Base-by-base conservation (phyloP, 2,888 invertebrate genomes). In the Caenorhabditis wallacei region DNA sequence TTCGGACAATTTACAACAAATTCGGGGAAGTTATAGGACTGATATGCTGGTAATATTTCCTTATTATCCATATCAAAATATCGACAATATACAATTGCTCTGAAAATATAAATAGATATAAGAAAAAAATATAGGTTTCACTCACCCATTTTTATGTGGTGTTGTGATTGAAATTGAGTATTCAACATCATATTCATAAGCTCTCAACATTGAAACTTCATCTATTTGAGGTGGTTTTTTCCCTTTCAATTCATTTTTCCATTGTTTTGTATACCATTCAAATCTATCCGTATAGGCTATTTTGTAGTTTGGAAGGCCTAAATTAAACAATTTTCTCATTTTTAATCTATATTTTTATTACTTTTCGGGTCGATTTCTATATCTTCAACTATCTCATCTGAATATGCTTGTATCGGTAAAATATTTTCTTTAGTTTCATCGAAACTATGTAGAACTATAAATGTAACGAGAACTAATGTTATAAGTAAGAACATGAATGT, bases 201-300 rank as follows among this genome's bases (percentile, higher is more conserved):
- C 75, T 35, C 46, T 51, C 3, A 68, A 40, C 2, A 26, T 46
- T 20, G 46, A 13, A 40, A 40, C 40, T 40, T 40, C 16, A 2
- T 40, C 40, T 7, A 74, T 56, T 16, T 61, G 26, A 1, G 80
- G 80, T 13, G 61, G 54, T 56, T 69, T 24, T 40, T 75, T n/a
- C 13, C 63, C 57, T 22, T 69, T 75, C 20, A 80, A 24, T n/a
- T 74, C 80, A n/a, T 69, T 16, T n/a, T 75, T 74, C 69, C 74
- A 66, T 43, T 40, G 22, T 24, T 56, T 74, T 20, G 59, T 11
- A 35, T 80, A 80, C 72, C 72, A 80, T 30, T 74, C 69, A n/a
- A 80, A 80, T 26, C 72, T 22, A 46, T 80, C 74, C 74, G 66
- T 79, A 16, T 70, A 57, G 7, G 69, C 78, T 13, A 78, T 78